Conservation (phyloP, 2,113 vertebrate genomes). For the Corythoichthys intestinalis region DNA sequence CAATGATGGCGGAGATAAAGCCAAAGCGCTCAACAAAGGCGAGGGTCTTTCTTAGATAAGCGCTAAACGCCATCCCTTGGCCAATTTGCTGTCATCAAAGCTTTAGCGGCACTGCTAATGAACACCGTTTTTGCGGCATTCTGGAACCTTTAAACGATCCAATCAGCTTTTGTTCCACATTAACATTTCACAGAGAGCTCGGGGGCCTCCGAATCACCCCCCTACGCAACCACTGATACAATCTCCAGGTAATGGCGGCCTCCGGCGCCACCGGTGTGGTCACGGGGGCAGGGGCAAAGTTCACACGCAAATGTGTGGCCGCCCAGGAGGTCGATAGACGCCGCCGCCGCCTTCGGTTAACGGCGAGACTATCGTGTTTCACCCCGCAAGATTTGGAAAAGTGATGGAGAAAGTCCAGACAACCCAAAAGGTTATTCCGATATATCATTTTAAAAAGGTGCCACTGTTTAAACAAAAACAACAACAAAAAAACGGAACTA, state of each 20-base stretch:
- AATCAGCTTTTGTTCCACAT: slow-evolving; percentile 64
- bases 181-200: slow-evolving; percentile 70
- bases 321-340: background rate
- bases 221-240: slow-evolving; percentile 23
- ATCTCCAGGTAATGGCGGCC: slow-evolving; percentile 50
- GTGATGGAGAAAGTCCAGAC: background rate
- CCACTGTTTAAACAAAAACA: too few relatives aligned
- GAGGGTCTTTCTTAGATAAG: slow-evolving; percentile 67
- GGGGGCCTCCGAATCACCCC: slow-evolving; percentile 66
- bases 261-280: slow-evolving; percentile 71
- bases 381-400: background rate
- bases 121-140: slow-evolving; percentile 12
- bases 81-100: slow-evolving; percentile 59
- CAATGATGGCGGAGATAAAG: slow-evolving; percentile 68
- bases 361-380: background rate
- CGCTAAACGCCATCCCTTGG: slow-evolving; percentile 48
- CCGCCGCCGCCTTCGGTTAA: background rate
- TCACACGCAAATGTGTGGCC: slow-evolving; percentile 7
- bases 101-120: slow-evolving; percentile 55
- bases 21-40: slow-evolving; percentile 67
- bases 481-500: too few relatives aligned
- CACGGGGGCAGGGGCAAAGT: slow-evolving; percentile 49
- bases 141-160: slow-evolving; percentile 41
- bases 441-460: too few relatives aligned
- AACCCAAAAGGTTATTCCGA: background rate